Base-by-base conservation (phyloP, 2,888 invertebrate genomes). In the Campoplex capitator region DNA sequence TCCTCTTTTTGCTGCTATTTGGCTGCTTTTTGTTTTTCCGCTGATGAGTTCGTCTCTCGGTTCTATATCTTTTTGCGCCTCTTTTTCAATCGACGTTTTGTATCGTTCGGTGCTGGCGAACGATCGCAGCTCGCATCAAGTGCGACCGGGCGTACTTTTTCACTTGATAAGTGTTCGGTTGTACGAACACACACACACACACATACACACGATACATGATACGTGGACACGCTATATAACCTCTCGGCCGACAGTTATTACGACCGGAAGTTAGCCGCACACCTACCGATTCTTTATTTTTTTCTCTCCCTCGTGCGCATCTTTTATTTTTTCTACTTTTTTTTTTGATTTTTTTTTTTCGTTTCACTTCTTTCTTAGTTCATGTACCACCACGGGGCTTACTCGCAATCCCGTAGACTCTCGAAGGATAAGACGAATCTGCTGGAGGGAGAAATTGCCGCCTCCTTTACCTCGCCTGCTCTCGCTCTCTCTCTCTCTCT, bases 161-260 rank as follows among this genome's bases (percentile, higher is more conserved):
- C 62, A 32, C 65, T 54, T 71, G 23, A n/a, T 11, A 56, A n/a
- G 28, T 23, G 45, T 70, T 45, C 8, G 56, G 23, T 11, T 54
- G 38, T 48, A 68, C 68, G 38, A 71, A 71, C 62, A 42, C 23
- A 23, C 23, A 23, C 23, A 23, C 23, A 23, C 23, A 23, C 23
- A 23, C 23, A 23, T 23, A 23, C 23, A 23, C n/a, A 71, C 32
- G 45, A 23, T 65, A 23, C 62, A 74, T 56, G 68, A 56, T 71
- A 78, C 78, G 32, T 58, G n/a, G n/a, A 73, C 32, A 13, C 23
- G 28, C 32, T 70, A 6, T 51, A 83, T 28, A 58, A 8, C 9
- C 68, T 73, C 71, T 70, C 65, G 58, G 81, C 83, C 83, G 88
- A 89, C 89, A 87, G 88, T 89, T 89, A 89, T 89, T 89, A 89